A percentile compares a stretch with the other conserved stretches of the same genome.
phyloP scores from a whole-genome alignment of 2,113 vertebrate species.

The Dromiciops gliroides region DNA sequence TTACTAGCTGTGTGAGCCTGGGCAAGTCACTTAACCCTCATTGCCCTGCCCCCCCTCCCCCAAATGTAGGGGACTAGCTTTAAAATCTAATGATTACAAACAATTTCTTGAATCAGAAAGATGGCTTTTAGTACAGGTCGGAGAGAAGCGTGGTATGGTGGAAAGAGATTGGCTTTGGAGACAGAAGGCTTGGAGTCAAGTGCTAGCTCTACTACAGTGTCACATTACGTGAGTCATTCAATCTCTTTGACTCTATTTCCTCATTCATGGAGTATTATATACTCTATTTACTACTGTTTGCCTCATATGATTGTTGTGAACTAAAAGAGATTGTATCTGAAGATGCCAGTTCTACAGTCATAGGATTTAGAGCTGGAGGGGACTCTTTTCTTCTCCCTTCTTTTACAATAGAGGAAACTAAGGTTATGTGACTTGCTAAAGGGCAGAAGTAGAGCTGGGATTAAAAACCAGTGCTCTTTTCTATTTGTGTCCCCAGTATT shows the following conservation, averaged over 20 bases:
- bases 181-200: not conserved
- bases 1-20: too few relatives aligned
- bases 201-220: not conserved
- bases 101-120: not conserved
- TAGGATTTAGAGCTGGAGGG: not conserved
- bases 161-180: not conserved
- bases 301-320: not conserved
- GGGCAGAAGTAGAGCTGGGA: not conserved
- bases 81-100: not conserved
- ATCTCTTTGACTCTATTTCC: not conserved
- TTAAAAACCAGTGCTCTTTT: not conserved
- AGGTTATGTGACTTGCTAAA: not conserved
- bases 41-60: too few relatives aligned
- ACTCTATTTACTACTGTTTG: not conserved
- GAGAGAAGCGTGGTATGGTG: not conserved
- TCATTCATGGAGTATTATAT: not conserved
- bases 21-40: too few relatives aligned
- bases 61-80: not conserved
- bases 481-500: not conserved
- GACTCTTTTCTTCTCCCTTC: not conserved
- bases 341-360: not conserved
- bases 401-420: not conserved
- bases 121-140: not conserved
- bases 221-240: not conserved
- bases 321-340: not conserved